phyloP scores from a whole-genome alignment of 2,888 invertebrate genomes.

The Seira ritae region DNA sequence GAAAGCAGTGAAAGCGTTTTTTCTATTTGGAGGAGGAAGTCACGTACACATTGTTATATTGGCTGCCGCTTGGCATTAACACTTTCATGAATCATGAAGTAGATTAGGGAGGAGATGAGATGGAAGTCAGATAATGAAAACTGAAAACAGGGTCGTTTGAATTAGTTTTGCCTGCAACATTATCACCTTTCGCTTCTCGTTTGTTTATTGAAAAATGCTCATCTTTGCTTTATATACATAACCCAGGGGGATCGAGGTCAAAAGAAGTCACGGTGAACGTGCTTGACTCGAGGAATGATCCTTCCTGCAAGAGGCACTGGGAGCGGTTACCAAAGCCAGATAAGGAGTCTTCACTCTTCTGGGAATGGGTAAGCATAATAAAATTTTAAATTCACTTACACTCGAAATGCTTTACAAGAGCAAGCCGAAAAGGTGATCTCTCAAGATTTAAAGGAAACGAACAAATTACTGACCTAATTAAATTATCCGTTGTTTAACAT shows the following conservation, averaged over 20 bases:
- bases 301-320: slow-evolving; percentile 64
- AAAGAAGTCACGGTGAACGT: slow-evolving; percentile 60
- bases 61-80: neutral
- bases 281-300: slow-evolving; percentile 65
- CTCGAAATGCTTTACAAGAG: too few relatives aligned
- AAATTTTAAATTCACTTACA: too few relatives aligned
- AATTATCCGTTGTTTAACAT: too few relatives aligned
- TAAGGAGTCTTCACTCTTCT: slow-evolving; percentile 30
- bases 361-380: slow-evolving; percentile 59
- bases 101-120: neutral
- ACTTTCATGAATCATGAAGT: neutral
- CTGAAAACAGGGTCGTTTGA: too few relatives aligned
- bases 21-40: neutral
- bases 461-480: too few relatives aligned
- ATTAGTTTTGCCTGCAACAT: too few relatives aligned
- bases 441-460: too few relatives aligned
- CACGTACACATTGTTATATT: slow-evolving; percentile 20
- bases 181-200: too few relatives aligned
- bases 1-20: neutral
- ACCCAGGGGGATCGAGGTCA: slow-evolving; percentile 48
- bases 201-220: too few relatives aligned
- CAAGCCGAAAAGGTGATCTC: too few relatives aligned
- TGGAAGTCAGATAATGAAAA: too few relatives aligned
- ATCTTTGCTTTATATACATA: too few relatives aligned
- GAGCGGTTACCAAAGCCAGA: slow-evolving; percentile 60